Evolutionary conservation across 2,797 vertebrate genomes (phyloP).

Genomic region (Pangasius djambal): DNA sequence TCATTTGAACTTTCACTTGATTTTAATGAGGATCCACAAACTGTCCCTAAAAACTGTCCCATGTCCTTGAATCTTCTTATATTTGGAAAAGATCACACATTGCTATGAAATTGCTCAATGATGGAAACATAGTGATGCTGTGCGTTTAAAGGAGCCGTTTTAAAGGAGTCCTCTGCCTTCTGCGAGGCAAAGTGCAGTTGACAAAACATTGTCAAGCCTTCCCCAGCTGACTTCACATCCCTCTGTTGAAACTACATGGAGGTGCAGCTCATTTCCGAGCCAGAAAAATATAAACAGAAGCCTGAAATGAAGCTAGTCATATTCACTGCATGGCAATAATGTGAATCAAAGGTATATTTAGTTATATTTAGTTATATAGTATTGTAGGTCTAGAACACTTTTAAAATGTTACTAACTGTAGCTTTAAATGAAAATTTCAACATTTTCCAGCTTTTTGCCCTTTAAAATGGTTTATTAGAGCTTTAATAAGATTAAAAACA

Average conservation of each 20-base stretch:
- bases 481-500: not conserved
- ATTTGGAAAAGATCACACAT: not conserved
- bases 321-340: too few relatives aligned
- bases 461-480: not conserved
- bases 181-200: not conserved
- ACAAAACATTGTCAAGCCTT: not conserved
- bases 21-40: not conserved
- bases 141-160: not conserved
- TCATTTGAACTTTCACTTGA: not conserved
- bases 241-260: not conserved
- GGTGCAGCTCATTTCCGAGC: not conserved
- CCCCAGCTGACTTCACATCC: not conserved
- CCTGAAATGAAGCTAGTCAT: not conserved
- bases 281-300: not conserved
- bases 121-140: not conserved
- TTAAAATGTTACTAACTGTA: not conserved
- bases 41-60: not conserved
- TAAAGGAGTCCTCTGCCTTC: not conserved
- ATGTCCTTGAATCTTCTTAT: not conserved
- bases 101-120: not conserved
- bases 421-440: not conserved
- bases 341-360: not conserved
- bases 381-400: not conserved
- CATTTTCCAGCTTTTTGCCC: not conserved
- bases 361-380: not conserved